phyloP scores from a whole-genome alignment of 2,888 invertebrate genomes.

The Podabrus alpinus region DNA sequence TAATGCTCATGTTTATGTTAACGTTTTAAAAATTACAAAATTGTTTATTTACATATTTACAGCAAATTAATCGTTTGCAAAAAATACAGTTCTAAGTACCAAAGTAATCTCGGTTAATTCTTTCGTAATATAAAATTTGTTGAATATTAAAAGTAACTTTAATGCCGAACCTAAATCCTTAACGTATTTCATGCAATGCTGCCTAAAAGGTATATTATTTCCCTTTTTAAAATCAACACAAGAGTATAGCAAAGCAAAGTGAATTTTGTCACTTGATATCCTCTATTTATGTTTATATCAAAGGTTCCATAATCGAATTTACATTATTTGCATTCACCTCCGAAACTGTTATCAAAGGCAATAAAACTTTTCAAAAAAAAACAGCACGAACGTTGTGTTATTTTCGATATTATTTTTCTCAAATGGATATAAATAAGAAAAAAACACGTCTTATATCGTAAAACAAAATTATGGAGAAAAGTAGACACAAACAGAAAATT shows the following conservation, averaged over 20 bases:
- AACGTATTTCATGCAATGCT: background rate
- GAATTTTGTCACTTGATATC: background rate
- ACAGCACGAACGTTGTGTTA: conserved; percentile 14
- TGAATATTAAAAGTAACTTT: background rate
- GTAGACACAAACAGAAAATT: background rate
- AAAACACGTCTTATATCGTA: background rate
- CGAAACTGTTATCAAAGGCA: conserved; percentile 10
- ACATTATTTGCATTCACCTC: conserved; percentile 12
- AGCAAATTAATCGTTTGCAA: background rate
- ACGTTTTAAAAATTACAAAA: background rate
- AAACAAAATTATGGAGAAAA: conserved; percentile 8
- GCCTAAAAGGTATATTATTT: background rate
- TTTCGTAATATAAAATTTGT: background rate
- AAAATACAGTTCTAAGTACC: no score
- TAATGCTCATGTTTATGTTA: background rate
- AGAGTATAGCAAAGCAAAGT: background rate
- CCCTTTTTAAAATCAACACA: background rate
- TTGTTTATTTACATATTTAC: no score
- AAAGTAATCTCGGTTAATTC: background rate
- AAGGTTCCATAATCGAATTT: background rate
- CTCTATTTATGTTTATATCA: background rate
- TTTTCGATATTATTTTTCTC: conserved; percentile 15
- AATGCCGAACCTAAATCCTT: background rate
- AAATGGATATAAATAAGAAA: conserved; percentile 19
- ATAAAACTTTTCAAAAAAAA: conserved; percentile 17